Evolutionary conservation across 2,797 vertebrate genomes (phyloP), one percentile per base, ranked within the genome.

Genomic region (Salarias fasciatus): DNA sequence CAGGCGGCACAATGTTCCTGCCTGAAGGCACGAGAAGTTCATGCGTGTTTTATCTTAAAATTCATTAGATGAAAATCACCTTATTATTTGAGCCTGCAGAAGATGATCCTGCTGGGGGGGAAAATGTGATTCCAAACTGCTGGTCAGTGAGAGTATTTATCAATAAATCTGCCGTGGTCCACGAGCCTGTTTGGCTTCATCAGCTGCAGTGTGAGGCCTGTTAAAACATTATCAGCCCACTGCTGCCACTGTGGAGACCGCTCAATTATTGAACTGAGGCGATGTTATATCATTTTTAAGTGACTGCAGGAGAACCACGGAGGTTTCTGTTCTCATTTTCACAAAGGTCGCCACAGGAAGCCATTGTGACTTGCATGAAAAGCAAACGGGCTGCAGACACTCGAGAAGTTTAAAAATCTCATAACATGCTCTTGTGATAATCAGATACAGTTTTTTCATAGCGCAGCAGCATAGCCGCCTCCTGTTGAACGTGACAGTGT

Each of bases 221-320:
- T 30, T 58, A 28, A 50, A 42, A 52, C 38, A 69, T 47, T 2
- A 58, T 36, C 46, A 54, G 45, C 68, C 37, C 33, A 13, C 64
- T 13, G 38, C 40, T 60, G 44, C 15, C n/a, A 13, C 31, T 6
- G 15, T 13, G 28, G 43, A 60, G 40, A 35, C 24, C 10, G 30
- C 50, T 35, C 15, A 41, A 1, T 48, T 43, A 60, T 28, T 51
- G 7, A 15, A 48, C 28, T 24, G 38, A 57, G 15, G 30, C 43
- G 38, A 63, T 9, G 36, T 37, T 67, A 13, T 7, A 51, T n/a
- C 54, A 40, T 7, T 43, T 47, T 24, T 24, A n/a, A n/a, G n/a
- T n/a, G n/a, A n/a, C n/a, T n/a, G n/a, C n/a, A n/a, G n/a, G n/a
- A n/a, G n/a, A n/a, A n/a, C n/a, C n/a, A n/a, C n/a, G n/a, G n/a